Evolutionary conservation across 2,113 vertebrate genomes (phyloP).

Genomic region (Phyllopteryx taeniolatus): DNA sequence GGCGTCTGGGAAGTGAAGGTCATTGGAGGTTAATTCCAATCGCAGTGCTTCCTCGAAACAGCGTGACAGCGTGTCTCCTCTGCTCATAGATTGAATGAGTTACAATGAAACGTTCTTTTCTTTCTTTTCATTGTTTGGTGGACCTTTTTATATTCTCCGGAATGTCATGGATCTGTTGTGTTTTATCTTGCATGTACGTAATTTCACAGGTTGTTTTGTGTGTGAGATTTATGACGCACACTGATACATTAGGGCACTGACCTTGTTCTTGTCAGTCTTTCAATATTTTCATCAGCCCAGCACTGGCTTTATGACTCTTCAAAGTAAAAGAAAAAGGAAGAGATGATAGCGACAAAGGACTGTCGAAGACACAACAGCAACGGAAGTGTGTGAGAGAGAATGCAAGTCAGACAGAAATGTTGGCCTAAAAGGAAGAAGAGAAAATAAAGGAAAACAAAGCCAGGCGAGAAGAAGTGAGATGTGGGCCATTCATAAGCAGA

Average conservation of each 20-base stretch:
- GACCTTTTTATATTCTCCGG: background rate
- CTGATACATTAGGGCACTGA: constrained; percentile 24
- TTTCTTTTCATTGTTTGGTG: background rate
- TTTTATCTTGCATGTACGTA: constrained; percentile 34
- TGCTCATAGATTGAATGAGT: constrained; percentile 60
- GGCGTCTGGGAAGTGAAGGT: constrained; percentile 49
- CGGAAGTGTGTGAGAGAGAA: constrained; percentile 28
- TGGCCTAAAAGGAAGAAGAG: constrained; percentile 50
- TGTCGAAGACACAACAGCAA: constrained; percentile 59
- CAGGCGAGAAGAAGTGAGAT: constrained; percentile 57
- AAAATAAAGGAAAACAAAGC: constrained; percentile 59
- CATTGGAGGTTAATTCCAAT: constrained; percentile 69
- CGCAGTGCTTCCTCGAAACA: constrained; percentile 57
- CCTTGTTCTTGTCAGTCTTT: constrained; percentile 45
- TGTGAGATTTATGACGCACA: constrained; percentile 40
- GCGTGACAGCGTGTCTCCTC: constrained; percentile 67
- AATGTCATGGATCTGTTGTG: constrained; percentile 21
- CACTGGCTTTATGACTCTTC: constrained; percentile 12
- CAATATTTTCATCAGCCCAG: constrained; percentile 50
- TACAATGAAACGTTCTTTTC: constrained; percentile 43
- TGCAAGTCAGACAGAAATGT: constrained; percentile 31
- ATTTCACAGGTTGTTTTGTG: constrained; percentile 6
- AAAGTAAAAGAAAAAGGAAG: constrained; percentile 4
- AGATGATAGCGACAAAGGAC: constrained; percentile 43
- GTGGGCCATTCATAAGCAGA: constrained; percentile 73